phyloP scores from a whole-genome alignment of 2,888 invertebrate species.

The Coecobrya sp. region DNA sequence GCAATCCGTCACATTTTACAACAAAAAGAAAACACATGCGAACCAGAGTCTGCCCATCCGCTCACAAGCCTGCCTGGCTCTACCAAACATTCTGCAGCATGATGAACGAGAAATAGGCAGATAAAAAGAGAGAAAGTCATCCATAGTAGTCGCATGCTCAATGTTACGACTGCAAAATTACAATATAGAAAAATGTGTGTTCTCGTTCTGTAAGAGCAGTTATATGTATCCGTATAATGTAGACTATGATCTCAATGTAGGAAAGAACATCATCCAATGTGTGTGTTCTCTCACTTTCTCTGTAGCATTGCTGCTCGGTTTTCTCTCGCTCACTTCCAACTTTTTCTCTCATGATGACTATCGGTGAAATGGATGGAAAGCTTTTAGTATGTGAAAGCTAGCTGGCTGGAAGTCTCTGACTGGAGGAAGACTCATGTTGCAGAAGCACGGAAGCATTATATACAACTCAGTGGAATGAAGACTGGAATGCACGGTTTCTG shows the following conservation, averaged over 20 bases:
- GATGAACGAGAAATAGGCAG: not conserved
- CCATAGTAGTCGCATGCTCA: slow-evolving; percentile 14
- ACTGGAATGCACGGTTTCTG: slow-evolving; percentile 62
- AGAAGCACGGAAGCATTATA: slow-evolving; percentile 73
- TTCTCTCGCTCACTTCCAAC: slow-evolving; percentile 56
- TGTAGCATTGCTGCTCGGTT: not conserved
- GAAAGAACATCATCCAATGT: slow-evolving; percentile 41
- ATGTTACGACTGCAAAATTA: not conserved
- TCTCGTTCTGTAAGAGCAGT: not conserved
- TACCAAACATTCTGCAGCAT: not conserved
- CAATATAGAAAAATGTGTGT: not conserved
- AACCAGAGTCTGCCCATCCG: slow-evolving; percentile 30
- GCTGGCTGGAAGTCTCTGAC: slow-evolving; percentile 76
- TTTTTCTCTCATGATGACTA: slow-evolving; percentile 76
- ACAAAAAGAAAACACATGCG: slow-evolving; percentile 60
- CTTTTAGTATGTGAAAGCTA: slow-evolving; percentile 79
- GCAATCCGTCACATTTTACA: slow-evolving; percentile 74
- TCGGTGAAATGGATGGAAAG: slow-evolving; percentile 77
- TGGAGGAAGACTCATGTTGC: slow-evolving; percentile 78
- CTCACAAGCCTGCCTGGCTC: slow-evolving; percentile 34
- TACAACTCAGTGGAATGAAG: slow-evolving; percentile 73
- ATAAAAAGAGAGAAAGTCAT: slow-evolving; percentile 5
- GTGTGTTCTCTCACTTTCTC: slow-evolving; percentile 33
- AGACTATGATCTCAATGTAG: slow-evolving; percentile 30
- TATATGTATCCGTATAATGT: not conserved